A percentile compares a stretch with the other conserved stretches of the same genome.
Evolutionary conservation across 2,888 invertebrate species (phyloP).

Genomic region (Caenorhabditis angaria): DNA sequence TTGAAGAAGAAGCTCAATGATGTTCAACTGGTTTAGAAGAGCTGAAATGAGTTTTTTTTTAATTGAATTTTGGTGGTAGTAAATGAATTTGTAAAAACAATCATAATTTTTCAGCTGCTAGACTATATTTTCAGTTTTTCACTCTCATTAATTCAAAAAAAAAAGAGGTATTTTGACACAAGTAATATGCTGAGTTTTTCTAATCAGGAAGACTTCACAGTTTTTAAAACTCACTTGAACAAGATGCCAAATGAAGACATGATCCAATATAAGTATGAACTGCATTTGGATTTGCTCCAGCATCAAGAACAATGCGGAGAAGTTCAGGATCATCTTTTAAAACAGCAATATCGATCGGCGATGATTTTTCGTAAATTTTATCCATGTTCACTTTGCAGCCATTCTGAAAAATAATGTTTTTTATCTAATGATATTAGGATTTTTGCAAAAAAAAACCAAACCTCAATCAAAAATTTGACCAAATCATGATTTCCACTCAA

Average conservation of each 20-base stretch:
- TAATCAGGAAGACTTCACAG: too few species aligned
- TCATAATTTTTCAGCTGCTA: too few species aligned
- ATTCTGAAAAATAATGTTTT: conserved; percentile 79
- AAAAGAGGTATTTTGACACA: too few species aligned
- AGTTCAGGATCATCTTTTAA: conserved; percentile 74
- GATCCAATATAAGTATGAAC: conserved; percentile 73
- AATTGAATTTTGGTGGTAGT: too few species aligned
- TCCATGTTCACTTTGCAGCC: conserved; percentile 81
- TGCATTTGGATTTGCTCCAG: conserved; percentile 75
- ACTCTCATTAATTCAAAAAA: too few species aligned
- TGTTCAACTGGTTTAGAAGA: conserved; percentile 63
- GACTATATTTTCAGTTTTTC: too few species aligned
- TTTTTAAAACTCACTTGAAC: conserved; percentile 60
- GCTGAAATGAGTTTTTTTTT: conserved; percentile 21
- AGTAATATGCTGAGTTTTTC: too few species aligned
- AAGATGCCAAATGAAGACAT: conserved; percentile 74
- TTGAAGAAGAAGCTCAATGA: conserved; percentile 49
- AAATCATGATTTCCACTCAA: conserved; percentile 81
- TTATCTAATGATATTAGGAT: too few species aligned
- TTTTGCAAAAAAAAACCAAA: conserved; percentile 7
- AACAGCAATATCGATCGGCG: conserved; percentile 86
- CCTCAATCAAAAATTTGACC: conserved; percentile 80
- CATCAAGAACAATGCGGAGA: conserved; percentile 72
- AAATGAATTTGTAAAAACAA: too few species aligned
- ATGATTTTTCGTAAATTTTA: conserved; percentile 79